Base-by-base conservation (phyloP, 2,797 vertebrate genomes). In the Telmatherina bonti region DNA sequence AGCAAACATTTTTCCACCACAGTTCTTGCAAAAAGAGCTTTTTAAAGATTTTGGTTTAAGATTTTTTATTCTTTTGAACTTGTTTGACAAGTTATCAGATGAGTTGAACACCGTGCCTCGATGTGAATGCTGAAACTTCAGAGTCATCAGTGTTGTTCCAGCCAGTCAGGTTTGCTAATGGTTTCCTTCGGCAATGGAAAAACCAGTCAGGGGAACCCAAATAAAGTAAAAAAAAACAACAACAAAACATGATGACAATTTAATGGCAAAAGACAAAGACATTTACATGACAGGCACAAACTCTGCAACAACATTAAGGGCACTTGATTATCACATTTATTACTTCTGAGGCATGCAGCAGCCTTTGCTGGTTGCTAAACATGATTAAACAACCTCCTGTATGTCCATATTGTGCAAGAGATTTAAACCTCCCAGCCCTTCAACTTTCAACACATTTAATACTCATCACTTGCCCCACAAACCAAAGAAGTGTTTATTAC, bases 101-200 rank as follows among this genome's bases (percentile, higher is more conserved):
- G 13, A 58, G 59, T 55, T 70, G 56, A 57, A 80, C 55, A 33
- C n/a, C 70, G 30, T 74, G 67, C 72, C 70, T 82, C 62, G 30
- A 22, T 55, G 47, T 51, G 3, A 59, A 75, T 71, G 73, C 89
- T 86, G 54, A 88, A 77, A 11, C 5, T 49, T 24, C 47, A 22
- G n/a, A 84, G 83, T 33, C n/a, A 9, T 74, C 60, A 60, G 43
- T 70, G 67, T 16, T 8, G 12, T 81, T 72, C 87, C 87, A 76
- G 81, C 88, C 85, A 70, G 52, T 35, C 1, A 27, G 61, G 70
- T 70, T 62, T 55, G 68, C 79, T 79, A 80, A 85, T 87, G 81
- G 78, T 65, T 86, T 81, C 79, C 71, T 78, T 56, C 72, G 79
- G 78, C 85, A 90, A 89, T 85, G 81, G 38, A 29, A 73, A 49